A percentile compares a stretch with the other conserved stretches of the same genome.
phyloP scores from a whole-genome alignment of 2,797 vertebrate genomes.

The Sarcoramphus papa region DNA sequence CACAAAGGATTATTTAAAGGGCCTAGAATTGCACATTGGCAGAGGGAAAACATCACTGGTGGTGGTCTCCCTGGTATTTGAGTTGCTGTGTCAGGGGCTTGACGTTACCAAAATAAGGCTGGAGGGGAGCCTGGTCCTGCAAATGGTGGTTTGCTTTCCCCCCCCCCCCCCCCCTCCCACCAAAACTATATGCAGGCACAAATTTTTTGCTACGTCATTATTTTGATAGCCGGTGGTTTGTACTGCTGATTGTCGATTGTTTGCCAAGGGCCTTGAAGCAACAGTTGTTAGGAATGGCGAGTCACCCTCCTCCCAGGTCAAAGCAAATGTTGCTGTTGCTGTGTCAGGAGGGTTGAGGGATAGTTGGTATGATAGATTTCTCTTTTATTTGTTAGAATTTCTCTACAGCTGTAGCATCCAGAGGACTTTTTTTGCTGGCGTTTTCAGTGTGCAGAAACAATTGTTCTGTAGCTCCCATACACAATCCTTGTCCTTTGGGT shows the following conservation, averaged over 20 bases:
- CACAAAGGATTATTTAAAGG: background rate
- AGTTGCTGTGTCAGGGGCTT: background rate
- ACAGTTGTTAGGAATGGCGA: background rate
- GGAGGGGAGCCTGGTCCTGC: background rate
- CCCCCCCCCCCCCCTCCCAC: no score
- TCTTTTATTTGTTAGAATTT: background rate
- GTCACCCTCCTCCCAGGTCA: background rate
- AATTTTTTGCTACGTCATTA: background rate
- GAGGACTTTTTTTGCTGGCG: background rate
- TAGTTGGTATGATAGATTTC: background rate
- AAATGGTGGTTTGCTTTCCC: background rate
- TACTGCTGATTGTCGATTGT: rapidly evolving
- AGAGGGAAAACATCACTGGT: background rate
- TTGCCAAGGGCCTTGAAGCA: background rate
- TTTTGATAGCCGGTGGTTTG: background rate
- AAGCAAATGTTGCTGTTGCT: background rate
- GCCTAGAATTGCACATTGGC: background rate
- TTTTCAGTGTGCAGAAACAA: background rate
- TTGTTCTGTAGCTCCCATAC: background rate
- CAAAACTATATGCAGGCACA: background rate
- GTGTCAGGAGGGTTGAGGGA: background rate
- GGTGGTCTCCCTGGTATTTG: background rate
- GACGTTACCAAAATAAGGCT: no score
- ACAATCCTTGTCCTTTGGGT: constrained; percentile 53
- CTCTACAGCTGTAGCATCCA: background rate